These are phyloP conservation scores for Natrix natrix DNA, from an alignment of 2,797 vertebrate species.

Conservation along the genomic window DNA sequence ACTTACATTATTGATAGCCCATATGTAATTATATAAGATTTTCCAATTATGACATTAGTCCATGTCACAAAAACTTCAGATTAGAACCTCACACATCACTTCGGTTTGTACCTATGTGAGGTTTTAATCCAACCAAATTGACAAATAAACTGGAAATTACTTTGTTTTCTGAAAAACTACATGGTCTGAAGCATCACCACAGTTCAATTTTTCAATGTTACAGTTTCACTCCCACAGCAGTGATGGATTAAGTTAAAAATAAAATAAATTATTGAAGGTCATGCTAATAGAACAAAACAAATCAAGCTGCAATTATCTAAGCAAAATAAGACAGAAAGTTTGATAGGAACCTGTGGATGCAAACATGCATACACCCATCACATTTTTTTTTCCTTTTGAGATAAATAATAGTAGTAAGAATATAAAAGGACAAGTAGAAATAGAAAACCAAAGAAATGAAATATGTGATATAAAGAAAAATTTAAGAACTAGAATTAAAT, in stretches of 20 bases:
- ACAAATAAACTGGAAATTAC: neutral
- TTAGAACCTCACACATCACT: neutral
- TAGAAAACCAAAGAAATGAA: neutral
- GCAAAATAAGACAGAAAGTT: neutral
- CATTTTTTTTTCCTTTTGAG: neutral
- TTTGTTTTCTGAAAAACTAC: neutral
- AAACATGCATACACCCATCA: neutral
- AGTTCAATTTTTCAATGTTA: neutral
- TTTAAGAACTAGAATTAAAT: neutral
- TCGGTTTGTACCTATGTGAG: neutral
- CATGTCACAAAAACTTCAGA: neutral
- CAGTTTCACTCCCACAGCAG: neutral
- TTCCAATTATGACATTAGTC: neutral
- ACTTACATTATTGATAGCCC: slow-evolving; percentile 61
- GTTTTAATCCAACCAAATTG: neutral
- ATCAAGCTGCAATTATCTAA: neutral
- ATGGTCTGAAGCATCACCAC: neutral
- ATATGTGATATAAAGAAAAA: neutral
- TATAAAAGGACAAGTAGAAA: neutral
- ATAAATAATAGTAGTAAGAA: neutral
- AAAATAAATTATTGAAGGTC: neutral
- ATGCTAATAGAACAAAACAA: neutral
- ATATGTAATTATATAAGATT: slow-evolving; percentile 35
- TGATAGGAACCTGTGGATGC: neutral
- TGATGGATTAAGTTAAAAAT: neutral